A percentile compares a stretch with the other conserved stretches of the same genome.
Evolutionary conservation across 2,797 vertebrate species (phyloP).

Genomic region (Allenopithecus nigroviridis): DNA sequence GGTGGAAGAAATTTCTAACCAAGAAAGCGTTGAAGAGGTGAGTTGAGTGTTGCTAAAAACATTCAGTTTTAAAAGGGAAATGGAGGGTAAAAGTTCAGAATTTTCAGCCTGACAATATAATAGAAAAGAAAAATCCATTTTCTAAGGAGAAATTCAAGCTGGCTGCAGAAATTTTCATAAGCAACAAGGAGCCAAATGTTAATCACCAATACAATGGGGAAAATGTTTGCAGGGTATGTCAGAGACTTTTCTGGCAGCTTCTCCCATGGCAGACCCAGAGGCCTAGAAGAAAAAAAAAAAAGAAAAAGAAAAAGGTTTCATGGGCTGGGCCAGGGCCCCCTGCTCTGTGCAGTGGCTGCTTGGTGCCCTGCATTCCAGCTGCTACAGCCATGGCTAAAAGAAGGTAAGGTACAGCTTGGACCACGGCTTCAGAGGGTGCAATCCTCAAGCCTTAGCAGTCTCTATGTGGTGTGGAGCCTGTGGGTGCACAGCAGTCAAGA

Average conservation of each 20-base stretch:
- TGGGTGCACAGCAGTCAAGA: neutral
- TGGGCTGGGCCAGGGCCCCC: no score
- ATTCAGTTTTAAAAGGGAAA: neutral
- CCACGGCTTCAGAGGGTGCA: neutral
- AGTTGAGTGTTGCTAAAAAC: neutral
- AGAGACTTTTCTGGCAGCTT: neutral
- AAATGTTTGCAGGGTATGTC: neutral
- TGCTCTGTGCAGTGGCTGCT: neutral
- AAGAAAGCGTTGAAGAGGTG: neutral
- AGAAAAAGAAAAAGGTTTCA: neutral
- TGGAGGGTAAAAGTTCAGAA: neutral
- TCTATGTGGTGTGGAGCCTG: neutral
- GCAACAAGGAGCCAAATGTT: neutral
- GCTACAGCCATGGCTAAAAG: neutral
- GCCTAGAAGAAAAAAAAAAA: neutral
- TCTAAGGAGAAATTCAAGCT: neutral
- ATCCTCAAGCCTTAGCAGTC: neutral
- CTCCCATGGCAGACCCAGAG: neutral
- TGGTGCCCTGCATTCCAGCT: neutral
- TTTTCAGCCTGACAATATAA: neutral
- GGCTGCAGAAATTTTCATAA: neutral
- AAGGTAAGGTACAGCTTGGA: neutral
- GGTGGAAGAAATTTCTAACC: neutral
- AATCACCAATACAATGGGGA: neutral
- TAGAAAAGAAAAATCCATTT: neutral